These are phyloP conservation scores for Drosophila emarginata DNA, from an alignment of 2,888 invertebrate species.

Conservation along the genomic window DNA sequence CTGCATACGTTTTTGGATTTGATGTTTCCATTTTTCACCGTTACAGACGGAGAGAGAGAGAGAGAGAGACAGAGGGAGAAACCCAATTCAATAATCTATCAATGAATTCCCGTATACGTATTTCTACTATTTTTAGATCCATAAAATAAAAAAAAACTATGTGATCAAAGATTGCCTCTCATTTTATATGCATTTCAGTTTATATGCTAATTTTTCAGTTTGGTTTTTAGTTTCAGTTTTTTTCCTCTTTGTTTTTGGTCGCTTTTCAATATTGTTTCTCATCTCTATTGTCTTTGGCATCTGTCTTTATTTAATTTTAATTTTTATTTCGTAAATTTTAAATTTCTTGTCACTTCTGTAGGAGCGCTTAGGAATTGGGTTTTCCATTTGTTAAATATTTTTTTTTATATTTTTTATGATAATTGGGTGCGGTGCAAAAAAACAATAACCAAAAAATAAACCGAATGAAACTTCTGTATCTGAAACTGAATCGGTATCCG, in stretches of 20 bases:
- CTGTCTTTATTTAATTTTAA: conserved; percentile 71
- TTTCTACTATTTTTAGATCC: conserved; percentile 33
- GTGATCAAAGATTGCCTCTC: conserved; percentile 30
- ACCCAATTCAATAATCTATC: conserved; percentile 56
- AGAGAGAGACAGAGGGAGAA: background rate
- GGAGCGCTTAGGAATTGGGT: conserved; percentile 59
- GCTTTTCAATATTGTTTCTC: conserved; percentile 45
- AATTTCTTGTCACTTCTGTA: conserved; percentile 76
- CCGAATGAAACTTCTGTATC: conserved; percentile 35
- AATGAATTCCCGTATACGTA: conserved; percentile 53
- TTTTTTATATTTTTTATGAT: conserved; percentile 52
- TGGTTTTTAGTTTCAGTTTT: conserved; percentile 51
- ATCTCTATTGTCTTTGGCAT: conserved; percentile 18
- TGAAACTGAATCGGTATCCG: conserved; percentile 3
- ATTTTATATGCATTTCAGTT: conserved; percentile 69
- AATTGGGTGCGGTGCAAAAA: conserved; percentile 67
- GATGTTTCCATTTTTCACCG: conserved; percentile 53
- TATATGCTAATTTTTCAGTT: conserved; percentile 63
- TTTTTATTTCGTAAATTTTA: conserved; percentile 78
- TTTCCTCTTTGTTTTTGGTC: conserved; percentile 18
- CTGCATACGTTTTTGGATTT: conserved; percentile 63
- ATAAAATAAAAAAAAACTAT: too few relatives aligned
- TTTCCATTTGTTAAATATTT: conserved; percentile 48
- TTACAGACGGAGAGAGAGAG: conserved; percentile 23
- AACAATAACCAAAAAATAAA: conserved; percentile 5